Evolutionary conservation across 2,888 invertebrate species (phyloP).

Genomic region (Stratiomys singularior): DNA sequence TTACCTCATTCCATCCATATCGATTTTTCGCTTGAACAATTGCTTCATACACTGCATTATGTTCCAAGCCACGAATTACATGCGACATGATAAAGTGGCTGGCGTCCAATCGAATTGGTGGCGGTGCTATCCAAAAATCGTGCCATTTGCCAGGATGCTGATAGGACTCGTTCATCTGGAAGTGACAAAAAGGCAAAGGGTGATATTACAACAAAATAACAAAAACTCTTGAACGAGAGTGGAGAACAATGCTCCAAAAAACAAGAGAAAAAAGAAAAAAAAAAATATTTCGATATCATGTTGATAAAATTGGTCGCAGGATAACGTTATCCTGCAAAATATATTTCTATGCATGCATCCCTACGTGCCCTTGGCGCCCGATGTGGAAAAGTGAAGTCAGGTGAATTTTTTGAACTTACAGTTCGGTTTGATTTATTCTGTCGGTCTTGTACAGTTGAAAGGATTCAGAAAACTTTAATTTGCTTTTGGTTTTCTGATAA

Average conservation of each 20-base stretch:
- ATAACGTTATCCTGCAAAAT: too few relatives aligned
- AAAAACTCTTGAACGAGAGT: background rate
- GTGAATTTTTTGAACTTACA: too few relatives aligned
- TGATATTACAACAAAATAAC: background rate
- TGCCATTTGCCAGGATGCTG: slow-evolving; percentile 79
- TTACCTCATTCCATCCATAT: slow-evolving; percentile 78
- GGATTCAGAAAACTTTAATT: too few relatives aligned
- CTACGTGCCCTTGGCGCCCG: too few relatives aligned
- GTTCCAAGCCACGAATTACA: slow-evolving; percentile 72
- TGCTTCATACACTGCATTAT: slow-evolving; percentile 77
- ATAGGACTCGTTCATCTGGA: slow-evolving; percentile 77
- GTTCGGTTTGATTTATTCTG: too few relatives aligned
- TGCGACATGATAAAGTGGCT: slow-evolving; percentile 71
- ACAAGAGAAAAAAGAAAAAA: background rate
- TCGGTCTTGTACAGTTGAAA: too few relatives aligned
- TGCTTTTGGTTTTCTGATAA: too few relatives aligned
- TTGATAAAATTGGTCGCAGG: background rate
- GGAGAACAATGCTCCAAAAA: background rate
- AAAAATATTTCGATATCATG: background rate
- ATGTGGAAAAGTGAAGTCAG: too few relatives aligned
- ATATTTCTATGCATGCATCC: too few relatives aligned
- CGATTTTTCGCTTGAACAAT: slow-evolving; percentile 79
- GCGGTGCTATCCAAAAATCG: slow-evolving; percentile 67
- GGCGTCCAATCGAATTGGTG: slow-evolving; percentile 61
- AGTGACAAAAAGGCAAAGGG: slow-evolving; percentile 32